Percentiles rank a stretch among this genome's conserved stretches.
phyloP scores from a whole-genome alignment of 2,113 vertebrate species.

The Halichoeres trimaculatus region DNA sequence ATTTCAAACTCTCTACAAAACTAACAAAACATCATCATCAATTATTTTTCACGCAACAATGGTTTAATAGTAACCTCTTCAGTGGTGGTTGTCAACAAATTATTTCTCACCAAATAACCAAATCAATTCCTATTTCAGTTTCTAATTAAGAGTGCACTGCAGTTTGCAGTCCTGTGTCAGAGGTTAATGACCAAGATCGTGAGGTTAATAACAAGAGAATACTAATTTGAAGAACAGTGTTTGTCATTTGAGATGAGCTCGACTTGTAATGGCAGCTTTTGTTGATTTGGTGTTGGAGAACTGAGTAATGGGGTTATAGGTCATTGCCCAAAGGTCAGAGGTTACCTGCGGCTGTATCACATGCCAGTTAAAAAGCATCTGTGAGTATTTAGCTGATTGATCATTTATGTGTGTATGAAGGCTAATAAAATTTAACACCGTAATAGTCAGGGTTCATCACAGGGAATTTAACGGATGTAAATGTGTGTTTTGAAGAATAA shows the following conservation, averaged over 20 bases:
- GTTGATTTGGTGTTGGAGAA: slow-evolving; percentile 12
- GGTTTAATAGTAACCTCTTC: not conserved
- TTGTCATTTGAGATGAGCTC: slow-evolving; percentile 23
- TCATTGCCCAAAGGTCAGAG: slow-evolving; percentile 16
- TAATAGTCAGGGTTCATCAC: not conserved
- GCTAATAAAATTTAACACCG: not conserved
- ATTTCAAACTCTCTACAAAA: not conserved
- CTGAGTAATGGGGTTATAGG: slow-evolving; percentile 11
- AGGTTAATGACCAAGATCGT: slow-evolving; percentile 30
- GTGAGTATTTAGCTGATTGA: not conserved
- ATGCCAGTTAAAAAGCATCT: not conserved
- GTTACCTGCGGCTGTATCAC: not conserved
- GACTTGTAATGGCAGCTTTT: slow-evolving; percentile 22
- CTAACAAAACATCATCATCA: not conserved
- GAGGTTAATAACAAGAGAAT: slow-evolving; percentile 41
- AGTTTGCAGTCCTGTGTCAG: slow-evolving; percentile 24
- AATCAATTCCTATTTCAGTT: slow-evolving; percentile 25
- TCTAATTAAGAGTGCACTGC: slow-evolving; percentile 22
- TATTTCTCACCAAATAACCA: not conserved
- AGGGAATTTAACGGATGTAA: not conserved
- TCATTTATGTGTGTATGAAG: not conserved
- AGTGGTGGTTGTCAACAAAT: slow-evolving; percentile 11
- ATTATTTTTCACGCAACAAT: not conserved
- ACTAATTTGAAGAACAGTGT: slow-evolving; percentile 14
- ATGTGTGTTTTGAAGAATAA: not conserved